Evolutionary conservation across 2,888 invertebrate genomes (phyloP), one percentile per base, ranked within the genome.

Genomic region (Anthophora plumipes): DNA sequence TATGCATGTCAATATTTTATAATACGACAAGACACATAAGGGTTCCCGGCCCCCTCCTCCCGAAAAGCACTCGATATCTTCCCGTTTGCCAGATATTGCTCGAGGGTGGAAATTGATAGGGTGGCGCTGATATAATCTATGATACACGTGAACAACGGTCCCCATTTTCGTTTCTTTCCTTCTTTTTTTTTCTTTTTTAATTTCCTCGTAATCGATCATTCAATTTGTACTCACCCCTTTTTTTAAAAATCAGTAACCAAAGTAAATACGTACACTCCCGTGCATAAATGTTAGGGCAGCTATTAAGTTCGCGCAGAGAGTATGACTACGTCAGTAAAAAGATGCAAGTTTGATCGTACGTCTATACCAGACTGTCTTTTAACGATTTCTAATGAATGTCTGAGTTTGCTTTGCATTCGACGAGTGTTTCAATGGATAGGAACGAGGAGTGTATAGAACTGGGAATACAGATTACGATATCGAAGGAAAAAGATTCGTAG

Each of bases 1-100:
- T 66, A 80, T 74, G 83, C 77, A 85, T 86, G 85, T 90, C 89
- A 90, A 90, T 90, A 90, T 90, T 90, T 90, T 88, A 90, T 88
- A 89, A 90, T 86, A 86, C 89, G 88, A 90, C 85, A 84, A 87
- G 90, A 87, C 85, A 85, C 85, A 87, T 90, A 82, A 73, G 77
- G 70, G 77, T 78, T 71, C 71, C 63, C 74, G 25, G 52, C 60
- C 74, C 63, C 73, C 43, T n/a, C n/a, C n/a, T n/a, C n/a, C n/a
- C n/a, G n/a, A n/a, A 31, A 79, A 76, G 57, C 70, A 73, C 72
- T 80, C 83, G 75, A 84, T 84, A 69, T 70, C 75, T 79, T 85
- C 84, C 70, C 77, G 68, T 78, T 81, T 77, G 71, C 73, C 72
- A 79, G 76, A 86, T 75, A 85, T 80, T 75, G 82, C 82, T 85